These are phyloP conservation scores for Ectemnius continuus DNA, from an alignment of 2,888 invertebrate species.

Conservation along the genomic window DNA sequence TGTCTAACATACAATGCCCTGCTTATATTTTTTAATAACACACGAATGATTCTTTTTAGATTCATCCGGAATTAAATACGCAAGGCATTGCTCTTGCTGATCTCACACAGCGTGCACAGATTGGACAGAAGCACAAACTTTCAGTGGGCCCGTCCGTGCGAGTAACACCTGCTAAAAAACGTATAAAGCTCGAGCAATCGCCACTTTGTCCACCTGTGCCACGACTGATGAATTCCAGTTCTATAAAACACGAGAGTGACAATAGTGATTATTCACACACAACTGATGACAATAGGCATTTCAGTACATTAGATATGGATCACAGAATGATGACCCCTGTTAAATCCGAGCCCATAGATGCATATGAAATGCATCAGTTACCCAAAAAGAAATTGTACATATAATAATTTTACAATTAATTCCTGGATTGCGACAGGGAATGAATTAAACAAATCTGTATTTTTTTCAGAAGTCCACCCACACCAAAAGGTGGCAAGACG, in stretches of 20 bases:
- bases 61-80: constrained; percentile 87
- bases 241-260: constrained; percentile 71
- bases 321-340: constrained; percentile 62
- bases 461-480: constrained; percentile 62
- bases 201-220: constrained; percentile 74
- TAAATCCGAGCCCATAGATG: constrained; percentile 70
- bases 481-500: constrained; percentile 60
- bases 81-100: constrained; percentile 88
- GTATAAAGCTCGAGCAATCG: constrained; percentile 69
- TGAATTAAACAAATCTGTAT: neutral
- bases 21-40: neutral
- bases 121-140: constrained; percentile 79
- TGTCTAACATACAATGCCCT: neutral
- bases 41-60: constrained; percentile 75
- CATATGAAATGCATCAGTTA: constrained; percentile 61
- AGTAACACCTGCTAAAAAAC: constrained; percentile 78
- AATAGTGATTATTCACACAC: constrained; percentile 71
- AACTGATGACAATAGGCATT: constrained; percentile 69
- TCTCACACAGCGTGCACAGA: constrained; percentile 80
- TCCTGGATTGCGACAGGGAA: neutral
- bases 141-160: constrained; percentile 78
- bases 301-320: constrained; percentile 64
- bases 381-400: constrained; percentile 66
- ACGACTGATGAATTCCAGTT: constrained; percentile 72
- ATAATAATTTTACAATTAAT: constrained; percentile 2